Evolutionary conservation across 2,797 vertebrate genomes (phyloP).

Genomic region (Acanthurus tractus): DNA sequence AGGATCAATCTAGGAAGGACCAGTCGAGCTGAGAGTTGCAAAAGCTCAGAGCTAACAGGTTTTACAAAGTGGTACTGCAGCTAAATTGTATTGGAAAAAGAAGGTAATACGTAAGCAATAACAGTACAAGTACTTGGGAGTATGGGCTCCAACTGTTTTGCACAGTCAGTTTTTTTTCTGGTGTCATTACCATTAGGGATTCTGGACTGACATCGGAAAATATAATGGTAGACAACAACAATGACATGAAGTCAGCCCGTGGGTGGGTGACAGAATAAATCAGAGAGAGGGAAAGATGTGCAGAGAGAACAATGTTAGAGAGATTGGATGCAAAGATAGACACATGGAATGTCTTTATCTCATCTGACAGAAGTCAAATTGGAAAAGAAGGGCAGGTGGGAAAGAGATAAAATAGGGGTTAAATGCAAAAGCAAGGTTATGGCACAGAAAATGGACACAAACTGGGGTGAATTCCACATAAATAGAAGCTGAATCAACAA

Average conservation of each 20-base stretch:
- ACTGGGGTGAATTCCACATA: neutral
- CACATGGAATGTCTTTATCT: conserved; percentile 30
- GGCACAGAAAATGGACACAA: neutral
- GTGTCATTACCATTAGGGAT: conserved; percentile 38
- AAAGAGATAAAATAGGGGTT: neutral
- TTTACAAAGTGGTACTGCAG: conserved; percentile 12
- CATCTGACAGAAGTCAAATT: conserved; percentile 40
- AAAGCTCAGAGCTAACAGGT: conserved; percentile 10
- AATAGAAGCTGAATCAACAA: conserved; percentile 48
- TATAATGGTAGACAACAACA: conserved; percentile 50
- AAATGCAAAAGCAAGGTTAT: conserved; percentile 10
- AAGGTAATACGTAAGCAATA: neutral
- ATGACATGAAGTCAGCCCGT: conserved; percentile 34
- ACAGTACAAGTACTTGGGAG: conserved; percentile 10
- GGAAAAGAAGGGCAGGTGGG: neutral
- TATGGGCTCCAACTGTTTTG: conserved; percentile 33
- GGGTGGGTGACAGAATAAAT: conserved; percentile 45
- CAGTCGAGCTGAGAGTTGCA: conserved; percentile 45
- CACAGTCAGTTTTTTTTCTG: conserved; percentile 44
- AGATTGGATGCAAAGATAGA: conserved; percentile 29
- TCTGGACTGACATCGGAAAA: conserved; percentile 59
- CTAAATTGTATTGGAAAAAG: conserved; percentile 6
- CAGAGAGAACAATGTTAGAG: conserved; percentile 33
- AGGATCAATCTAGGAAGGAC: conserved; percentile 51
- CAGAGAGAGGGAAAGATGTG: conserved; percentile 40